A percentile compares a stretch with the other conserved stretches of the same genome.
Conservation (phyloP, 2,888 invertebrate genomes). For the Physocephala rufipes region DNA sequence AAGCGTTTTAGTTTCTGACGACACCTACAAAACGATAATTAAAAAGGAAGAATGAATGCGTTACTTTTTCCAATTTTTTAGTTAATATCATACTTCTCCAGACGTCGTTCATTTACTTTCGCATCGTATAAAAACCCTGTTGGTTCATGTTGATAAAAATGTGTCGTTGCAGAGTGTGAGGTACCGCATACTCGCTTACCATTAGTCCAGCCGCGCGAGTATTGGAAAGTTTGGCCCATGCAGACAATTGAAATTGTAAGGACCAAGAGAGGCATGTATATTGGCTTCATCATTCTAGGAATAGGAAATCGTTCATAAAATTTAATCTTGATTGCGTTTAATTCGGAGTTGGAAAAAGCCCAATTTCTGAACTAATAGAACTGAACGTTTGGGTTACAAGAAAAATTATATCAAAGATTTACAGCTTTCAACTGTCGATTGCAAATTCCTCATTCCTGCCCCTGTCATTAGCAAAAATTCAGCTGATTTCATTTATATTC, state of each 20-base stretch:
- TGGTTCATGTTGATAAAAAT: slow-evolving; percentile 46
- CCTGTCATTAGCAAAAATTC: too few species aligned
- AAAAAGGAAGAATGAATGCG: not conserved
- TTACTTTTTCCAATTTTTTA: not conserved
- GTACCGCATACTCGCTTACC: slow-evolving; percentile 69
- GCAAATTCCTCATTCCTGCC: too few species aligned
- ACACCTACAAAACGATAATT: slow-evolving; percentile 50
- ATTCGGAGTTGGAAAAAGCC: too few species aligned
- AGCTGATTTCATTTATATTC: too few species aligned
- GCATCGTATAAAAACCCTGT: slow-evolving; percentile 55
- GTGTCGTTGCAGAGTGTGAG: not conserved
- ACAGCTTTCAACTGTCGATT: not conserved
- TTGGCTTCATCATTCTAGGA: slow-evolving; percentile 52
- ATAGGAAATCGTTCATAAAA: too few species aligned
- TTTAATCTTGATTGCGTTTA: too few species aligned
- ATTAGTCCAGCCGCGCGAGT: slow-evolving; percentile 81
- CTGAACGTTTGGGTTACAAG: too few species aligned
- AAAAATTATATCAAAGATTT: slow-evolving; percentile 7
- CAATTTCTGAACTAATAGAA: too few species aligned
- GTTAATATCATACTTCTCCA: slow-evolving; percentile 55
- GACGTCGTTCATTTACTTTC: slow-evolving; percentile 55
- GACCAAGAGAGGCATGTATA: slow-evolving; percentile 53
- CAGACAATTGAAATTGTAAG: slow-evolving; percentile 58
- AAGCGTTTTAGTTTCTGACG: slow-evolving; percentile 58
- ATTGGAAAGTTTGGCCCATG: slow-evolving; percentile 78